Base-by-base conservation (phyloP, 2,888 invertebrate species). In the Andrena praecox region DNA sequence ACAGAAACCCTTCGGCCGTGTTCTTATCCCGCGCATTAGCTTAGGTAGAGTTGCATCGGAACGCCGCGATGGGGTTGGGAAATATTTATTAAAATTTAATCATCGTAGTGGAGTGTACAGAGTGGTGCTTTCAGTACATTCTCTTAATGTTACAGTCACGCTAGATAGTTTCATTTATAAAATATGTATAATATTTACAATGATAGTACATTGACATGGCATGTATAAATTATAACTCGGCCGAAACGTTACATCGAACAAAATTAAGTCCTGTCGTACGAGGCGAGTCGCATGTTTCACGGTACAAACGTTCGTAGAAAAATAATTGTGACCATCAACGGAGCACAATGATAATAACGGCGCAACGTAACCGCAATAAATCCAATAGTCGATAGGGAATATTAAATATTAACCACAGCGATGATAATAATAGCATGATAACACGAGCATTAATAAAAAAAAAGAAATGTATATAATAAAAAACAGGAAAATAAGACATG, bases 161-260 rank as follows among this genome's bases (percentile, higher is more conserved):
- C 85, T 89, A 88, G 84, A 84, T 90, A 89, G 42, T 87, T 84
- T 91, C 85, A 85, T 91, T 91, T 92, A 92, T 91, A 92, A 92
- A 92, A 92, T 92, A 92, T 92, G 87, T 92, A 92, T 92, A 92
- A 87, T 92, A 92, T 92, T 90, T 92, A 92, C 92, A 92, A 80
- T 89, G 89, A 89, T 91, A 87, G 86, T 87, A 87, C 86, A 84
- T 89, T 80, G 86, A 84, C 84, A 84, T 77, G 80, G 85, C 72
- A 12, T 56, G 73, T 89, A 89, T 80, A 89, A 88, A 89, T 86
- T 72, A 89, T 89, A 42, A 85, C 70, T 76, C 69, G 72, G 62
- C 66, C 77, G 59, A 74, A 82, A 82, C 54, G 63, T 81, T 73
- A 63, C 62, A 69, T 50, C 74, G 27, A 77, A 83, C 24, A 35